phyloP scores from a whole-genome alignment of 2,797 vertebrate genomes.

The Gallirallus australis region DNA sequence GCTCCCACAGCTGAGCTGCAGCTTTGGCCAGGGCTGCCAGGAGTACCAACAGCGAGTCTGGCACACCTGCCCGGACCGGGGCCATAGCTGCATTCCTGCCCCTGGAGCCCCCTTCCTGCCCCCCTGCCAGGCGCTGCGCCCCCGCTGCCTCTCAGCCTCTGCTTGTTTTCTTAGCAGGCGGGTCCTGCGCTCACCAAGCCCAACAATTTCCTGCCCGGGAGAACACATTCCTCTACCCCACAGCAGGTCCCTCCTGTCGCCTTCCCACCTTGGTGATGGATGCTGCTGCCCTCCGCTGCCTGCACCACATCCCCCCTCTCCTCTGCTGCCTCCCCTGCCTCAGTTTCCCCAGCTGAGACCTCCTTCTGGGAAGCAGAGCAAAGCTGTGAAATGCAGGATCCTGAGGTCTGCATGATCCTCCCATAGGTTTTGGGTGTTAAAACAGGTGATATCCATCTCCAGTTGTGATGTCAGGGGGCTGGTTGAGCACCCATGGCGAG shows the following conservation, averaged over 20 bases:
- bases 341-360: not conserved
- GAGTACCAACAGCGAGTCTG: fast-evolving
- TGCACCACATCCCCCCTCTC: fast-evolving
- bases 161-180: conserved; percentile 72
- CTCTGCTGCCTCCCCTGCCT: not conserved
- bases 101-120: conserved; percentile 34
- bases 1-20: fast-evolving
- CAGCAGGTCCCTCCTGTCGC: not conserved
- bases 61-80: conserved; percentile 26
- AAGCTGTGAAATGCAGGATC: not conserved
- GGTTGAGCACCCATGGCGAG: not conserved
- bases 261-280: conserved; percentile 12
- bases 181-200: conserved; percentile 12
- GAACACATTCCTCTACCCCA: conserved; percentile 39
- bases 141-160: not conserved
- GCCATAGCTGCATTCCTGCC: conserved; percentile 33
- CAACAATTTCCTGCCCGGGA: conserved; percentile 64
- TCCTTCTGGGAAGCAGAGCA: not conserved
- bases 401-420: not conserved
- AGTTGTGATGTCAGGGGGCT: fast-evolving
- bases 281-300: not conserved
- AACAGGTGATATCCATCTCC: not conserved
- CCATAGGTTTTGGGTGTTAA: fast-evolving
- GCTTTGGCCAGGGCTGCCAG: fast-evolving
- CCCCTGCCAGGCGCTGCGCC: not conserved